phyloP scores from a whole-genome alignment of 2,113 vertebrate species.

The Takifugu flavidus region DNA sequence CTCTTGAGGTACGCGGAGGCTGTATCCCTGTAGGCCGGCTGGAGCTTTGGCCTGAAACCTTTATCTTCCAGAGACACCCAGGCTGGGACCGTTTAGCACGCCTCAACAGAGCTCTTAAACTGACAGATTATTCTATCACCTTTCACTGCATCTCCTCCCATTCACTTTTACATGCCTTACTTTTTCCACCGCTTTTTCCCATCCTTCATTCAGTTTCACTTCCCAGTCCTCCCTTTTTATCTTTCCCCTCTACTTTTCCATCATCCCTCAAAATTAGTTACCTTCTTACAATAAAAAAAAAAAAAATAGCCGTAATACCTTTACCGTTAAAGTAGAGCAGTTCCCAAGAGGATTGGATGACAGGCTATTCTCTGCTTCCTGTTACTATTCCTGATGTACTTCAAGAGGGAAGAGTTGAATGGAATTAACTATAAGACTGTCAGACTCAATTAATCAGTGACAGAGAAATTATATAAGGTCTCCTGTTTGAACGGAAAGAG shows the following conservation, averaged over 20 bases:
- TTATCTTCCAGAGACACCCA: constrained; percentile 15
- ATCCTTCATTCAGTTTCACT: not conserved
- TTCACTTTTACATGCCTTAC: not conserved
- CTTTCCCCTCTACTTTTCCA: not conserved
- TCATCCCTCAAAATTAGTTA: constrained; percentile 2
- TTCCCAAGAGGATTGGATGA: constrained; percentile 57
- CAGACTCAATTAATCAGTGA: constrained; percentile 51
- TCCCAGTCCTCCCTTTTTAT: too few relatives aligned
- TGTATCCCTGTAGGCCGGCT: constrained; percentile 12
- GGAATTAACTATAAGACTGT: constrained; percentile 48
- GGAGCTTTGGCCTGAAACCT: constrained; percentile 29
- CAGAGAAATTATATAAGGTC: constrained; percentile 29
- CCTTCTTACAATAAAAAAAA: constrained; percentile 10
- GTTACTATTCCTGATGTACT: constrained; percentile 61
- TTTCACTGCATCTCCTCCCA: not conserved
- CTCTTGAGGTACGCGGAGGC: constrained; percentile 17
- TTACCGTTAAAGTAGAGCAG: constrained; percentile 67
- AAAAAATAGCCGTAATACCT: constrained; percentile 33
- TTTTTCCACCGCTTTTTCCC: not conserved
- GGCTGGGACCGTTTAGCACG: constrained; percentile 28
- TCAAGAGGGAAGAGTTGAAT: constrained; percentile 51
- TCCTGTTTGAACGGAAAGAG: constrained; percentile 15
- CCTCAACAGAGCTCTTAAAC: not conserved
- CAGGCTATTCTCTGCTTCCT: constrained; percentile 62
- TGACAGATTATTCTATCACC: not conserved